Evolutionary conservation across 2,888 invertebrate species (phyloP).

Genomic region (Drosophila koepferae): DNA sequence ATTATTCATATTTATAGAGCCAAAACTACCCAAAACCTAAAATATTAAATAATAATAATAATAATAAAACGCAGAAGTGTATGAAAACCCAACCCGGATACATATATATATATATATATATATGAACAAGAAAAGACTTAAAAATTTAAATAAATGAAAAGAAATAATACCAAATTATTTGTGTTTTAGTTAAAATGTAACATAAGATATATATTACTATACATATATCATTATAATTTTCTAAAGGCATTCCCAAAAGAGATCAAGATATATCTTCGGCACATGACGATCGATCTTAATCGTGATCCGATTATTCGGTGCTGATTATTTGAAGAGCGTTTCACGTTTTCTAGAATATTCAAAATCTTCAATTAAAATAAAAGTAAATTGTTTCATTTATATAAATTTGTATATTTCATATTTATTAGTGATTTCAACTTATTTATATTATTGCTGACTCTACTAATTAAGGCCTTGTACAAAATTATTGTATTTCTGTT

Average conservation of each 20-base stretch:
- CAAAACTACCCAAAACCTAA: slow-evolving; percentile 78
- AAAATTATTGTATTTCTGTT: slow-evolving; percentile 76
- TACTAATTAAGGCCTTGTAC: slow-evolving; percentile 81
- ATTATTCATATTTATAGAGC: slow-evolving; percentile 79
- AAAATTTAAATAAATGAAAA: slow-evolving; percentile 81
- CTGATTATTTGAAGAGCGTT: background rate
- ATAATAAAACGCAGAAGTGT: slow-evolving; percentile 46
- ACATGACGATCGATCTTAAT: background rate
- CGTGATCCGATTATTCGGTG: background rate
- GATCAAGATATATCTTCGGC: no score
- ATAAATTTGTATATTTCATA: slow-evolving; percentile 55
- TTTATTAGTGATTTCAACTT: slow-evolving; percentile 80
- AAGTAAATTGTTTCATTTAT: slow-evolving; percentile 6
- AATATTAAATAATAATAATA: slow-evolving; percentile 59
- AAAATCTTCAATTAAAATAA: background rate
- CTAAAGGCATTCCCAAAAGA: no score
- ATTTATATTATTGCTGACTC: slow-evolving; percentile 78
- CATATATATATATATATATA: slow-evolving; percentile 27
- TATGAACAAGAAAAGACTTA: slow-evolving; percentile 74
- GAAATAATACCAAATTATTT: slow-evolving; percentile 70
- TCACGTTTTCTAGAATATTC: background rate
- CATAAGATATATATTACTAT: no score
- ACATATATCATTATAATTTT: no score
- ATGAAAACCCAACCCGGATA: slow-evolving; percentile 59
- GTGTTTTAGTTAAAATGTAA: background rate